These are phyloP conservation scores for Siniperca chuatsi DNA, from an alignment of 2,113 vertebrate genomes.

Conservation along the genomic window DNA sequence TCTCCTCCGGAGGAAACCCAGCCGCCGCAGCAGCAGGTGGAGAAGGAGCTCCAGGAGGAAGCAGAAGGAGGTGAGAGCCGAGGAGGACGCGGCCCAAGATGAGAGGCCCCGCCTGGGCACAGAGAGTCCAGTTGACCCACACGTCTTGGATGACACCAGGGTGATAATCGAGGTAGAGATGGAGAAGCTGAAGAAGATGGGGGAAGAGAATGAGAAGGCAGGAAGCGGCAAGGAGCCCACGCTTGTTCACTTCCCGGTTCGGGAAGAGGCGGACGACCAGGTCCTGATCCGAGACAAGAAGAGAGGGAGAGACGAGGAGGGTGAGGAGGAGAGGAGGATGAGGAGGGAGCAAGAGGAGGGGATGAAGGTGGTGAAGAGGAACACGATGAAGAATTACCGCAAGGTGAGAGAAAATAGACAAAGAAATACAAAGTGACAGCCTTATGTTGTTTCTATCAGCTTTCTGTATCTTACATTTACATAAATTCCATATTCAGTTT, in stretches of 20 bases:
- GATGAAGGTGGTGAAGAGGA: slow-evolving; percentile 81
- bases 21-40: slow-evolving; percentile 78
- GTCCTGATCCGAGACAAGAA: slow-evolving; percentile 73
- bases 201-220: slow-evolving; percentile 38
- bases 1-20: slow-evolving; percentile 75
- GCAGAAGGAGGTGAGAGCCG: slow-evolving; percentile 56
- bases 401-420: slow-evolving; percentile 76
- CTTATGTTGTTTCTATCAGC: not conserved
- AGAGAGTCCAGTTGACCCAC: not conserved
- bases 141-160: not conserved
- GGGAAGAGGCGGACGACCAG: slow-evolving; percentile 64
- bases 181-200: slow-evolving; percentile 32
- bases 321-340: slow-evolving; percentile 62
- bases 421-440: not conserved
- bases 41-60: slow-evolving; percentile 80
- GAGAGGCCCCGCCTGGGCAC: slow-evolving; percentile 18
- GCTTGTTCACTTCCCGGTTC: slow-evolving; percentile 51
- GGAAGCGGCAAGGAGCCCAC: not conserved
- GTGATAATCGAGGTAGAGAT: slow-evolving; percentile 37
- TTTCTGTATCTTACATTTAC: slow-evolving; percentile 6
- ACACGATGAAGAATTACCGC: slow-evolving; percentile 74
- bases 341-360: slow-evolving; percentile 70
- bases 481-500: slow-evolving; percentile 36
- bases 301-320: slow-evolving; percentile 57
- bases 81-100: slow-evolving; percentile 17